Evolutionary conservation across 2,888 invertebrate species (phyloP).

Genomic region (Adela reaumurella): DNA sequence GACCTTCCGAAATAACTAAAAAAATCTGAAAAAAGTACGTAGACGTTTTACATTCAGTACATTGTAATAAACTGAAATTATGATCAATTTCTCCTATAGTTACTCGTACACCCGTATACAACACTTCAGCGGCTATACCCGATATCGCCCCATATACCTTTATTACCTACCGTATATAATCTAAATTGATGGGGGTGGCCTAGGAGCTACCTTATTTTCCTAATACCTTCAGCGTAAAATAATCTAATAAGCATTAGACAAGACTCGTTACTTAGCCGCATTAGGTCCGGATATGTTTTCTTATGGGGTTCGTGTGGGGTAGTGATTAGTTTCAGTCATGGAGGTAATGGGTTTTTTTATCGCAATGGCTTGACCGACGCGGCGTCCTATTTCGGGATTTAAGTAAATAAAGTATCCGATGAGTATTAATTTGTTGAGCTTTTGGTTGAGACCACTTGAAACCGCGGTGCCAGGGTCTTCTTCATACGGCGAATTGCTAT

Average conservation of each 20-base stretch:
- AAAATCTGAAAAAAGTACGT: too few species aligned
- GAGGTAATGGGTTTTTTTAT: background rate
- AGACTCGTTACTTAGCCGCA: slow-evolving; percentile 40
- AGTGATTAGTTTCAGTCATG: background rate
- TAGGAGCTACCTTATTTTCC: slow-evolving; percentile 44
- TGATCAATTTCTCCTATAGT: slow-evolving; percentile 50
- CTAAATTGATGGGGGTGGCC: slow-evolving; percentile 54
- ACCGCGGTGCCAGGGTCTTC: too few species aligned
- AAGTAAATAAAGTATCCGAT: background rate
- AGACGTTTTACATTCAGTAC: too few species aligned
- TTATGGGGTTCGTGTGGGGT: background rate
- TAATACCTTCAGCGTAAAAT: slow-evolving; percentile 51
- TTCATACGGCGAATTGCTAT: too few species aligned
- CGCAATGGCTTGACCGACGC: background rate
- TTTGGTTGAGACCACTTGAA: too few species aligned
- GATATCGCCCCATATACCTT: slow-evolving; percentile 8
- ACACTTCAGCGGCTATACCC: background rate
- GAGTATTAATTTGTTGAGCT: too few species aligned
- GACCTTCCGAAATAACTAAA: too few species aligned
- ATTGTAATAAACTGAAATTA: slow-evolving; percentile 31
- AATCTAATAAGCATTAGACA: slow-evolving; percentile 42
- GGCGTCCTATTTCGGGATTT: background rate
- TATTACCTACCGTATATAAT: slow-evolving; percentile 49
- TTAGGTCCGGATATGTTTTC: background rate
- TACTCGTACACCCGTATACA: slow-evolving; percentile 43